Evolutionary conservation across 1,140 invertebrate genomes (phyloP), one percentile per base, ranked within the genome.

Genomic region (Sinonovacula constricta): DNA sequence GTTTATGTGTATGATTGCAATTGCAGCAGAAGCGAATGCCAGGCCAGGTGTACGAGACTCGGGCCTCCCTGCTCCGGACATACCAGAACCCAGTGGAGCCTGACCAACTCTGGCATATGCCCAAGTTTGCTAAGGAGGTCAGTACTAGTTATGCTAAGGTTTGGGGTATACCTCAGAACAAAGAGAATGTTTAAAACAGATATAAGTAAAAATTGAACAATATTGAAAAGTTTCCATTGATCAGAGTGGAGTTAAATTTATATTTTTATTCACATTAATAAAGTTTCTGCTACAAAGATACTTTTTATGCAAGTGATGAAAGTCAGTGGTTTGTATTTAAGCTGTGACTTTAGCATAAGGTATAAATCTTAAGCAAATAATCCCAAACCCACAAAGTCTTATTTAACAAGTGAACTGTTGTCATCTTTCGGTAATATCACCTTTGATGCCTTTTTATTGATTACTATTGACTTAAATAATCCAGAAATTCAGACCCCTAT

Each of bases 41-140:
- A 39, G 76, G 70, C 12, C 78, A 79, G 51, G 83, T 90, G 0
- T 88, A 89, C 71, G 86, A 87, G 36, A 91, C 89, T 4, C 75
- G 87, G 66, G 86, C 89, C 14, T 84, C 85, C 0, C 63, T 88
- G 31, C 79, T 91, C 60, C 81, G 88, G 63, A 87, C 85, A 0
- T 89, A 85, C 74, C 89, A 90, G 72, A 88, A 90, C 56, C 89
- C 90, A 18, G 89, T 90, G 22, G 86, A 88, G 7, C 71, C 79
- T 3, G 79, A 81, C 10, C 82, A 88, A 18, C 76, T 89, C 18
- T 91, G 90, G 90, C 86, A 90, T 51, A 82, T 91, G 75, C 85
- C 89, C 1, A 85, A 83, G 69, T 91, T 91, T 60, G 80, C 79
- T 30, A 84, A 86, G 34, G 84, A 82, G 33, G 89, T 90, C 71